Evolutionary conservation across 92 coral and sea anemone genomes (phyloP), one percentile per base, ranked within the genome.

Genomic region (Pocillopora grandis): DNA sequence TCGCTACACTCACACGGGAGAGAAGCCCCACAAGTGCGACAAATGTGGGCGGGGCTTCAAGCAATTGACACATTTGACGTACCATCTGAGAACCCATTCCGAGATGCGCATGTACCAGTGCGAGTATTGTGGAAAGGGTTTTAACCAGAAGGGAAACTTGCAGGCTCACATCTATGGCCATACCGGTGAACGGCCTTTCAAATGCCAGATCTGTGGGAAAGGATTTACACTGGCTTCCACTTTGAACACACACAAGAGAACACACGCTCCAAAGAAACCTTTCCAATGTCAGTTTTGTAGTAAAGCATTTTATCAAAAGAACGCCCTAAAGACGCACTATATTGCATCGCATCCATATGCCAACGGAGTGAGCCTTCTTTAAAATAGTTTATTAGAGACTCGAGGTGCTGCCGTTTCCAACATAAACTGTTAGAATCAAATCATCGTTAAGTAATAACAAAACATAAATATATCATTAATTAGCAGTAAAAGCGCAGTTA

Each of bases 21-120:
- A 97, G 87, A 97, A 94, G 64, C 99, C 99, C 0, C 97, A 94
- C 78, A 94, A 94, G 71, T 97, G 99, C 48, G 76, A 58, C 66
- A 96, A 94, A 71, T 96, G 99, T 83, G 99, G 99, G 76, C 99
- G 99, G n/a, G 98, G 98, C 13, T 96, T 96, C 79, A 96, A 94
- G 80, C 99, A 97, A 88, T 82, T 97, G 90, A 97, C 98, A 9
- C 99, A 97, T 57, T 66, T 97, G 79, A 97, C 95, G 58, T 97
- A 94, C 79, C 99, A 97, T 87, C 74, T 97, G 94, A 83, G 99
- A 64, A 97, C 99, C 61, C 99, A 97, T 80, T 94, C 99, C 6
- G 98, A 97, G 23, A 91, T 87, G 87, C 87, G 90, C 16, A 69
- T 90, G 65, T 89, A 92, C 83, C 92, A 91, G 77, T 93, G 94